phyloP scores from a whole-genome alignment of 2,888 invertebrate genomes.

The Myopa testacea region DNA sequence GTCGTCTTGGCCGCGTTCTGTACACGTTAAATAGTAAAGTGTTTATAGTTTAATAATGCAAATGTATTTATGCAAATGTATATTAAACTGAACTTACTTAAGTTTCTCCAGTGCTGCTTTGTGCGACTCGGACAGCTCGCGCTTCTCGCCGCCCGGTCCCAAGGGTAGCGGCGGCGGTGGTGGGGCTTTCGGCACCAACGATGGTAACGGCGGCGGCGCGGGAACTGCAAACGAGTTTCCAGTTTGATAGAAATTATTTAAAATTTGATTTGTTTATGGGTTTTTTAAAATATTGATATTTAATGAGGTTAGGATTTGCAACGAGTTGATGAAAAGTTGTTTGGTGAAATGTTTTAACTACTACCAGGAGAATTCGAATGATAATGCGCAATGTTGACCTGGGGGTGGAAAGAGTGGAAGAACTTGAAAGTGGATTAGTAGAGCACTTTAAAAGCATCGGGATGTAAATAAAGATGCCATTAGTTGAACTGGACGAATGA shows the following conservation, averaged over 20 bases:
- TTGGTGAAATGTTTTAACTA: conserved; percentile 22
- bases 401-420: background rate
- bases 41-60: conserved; percentile 17
- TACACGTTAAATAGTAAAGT: background rate
- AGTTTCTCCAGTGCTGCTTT: conserved; percentile 78
- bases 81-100: conserved; percentile 66
- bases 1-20: conserved; percentile 78
- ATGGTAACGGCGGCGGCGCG: conserved; percentile 66
- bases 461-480: background rate
- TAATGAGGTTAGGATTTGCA: conserved; percentile 43
- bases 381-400: background rate
- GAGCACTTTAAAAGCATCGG: background rate
- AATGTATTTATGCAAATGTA: conserved; percentile 38
- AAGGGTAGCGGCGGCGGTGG: conserved; percentile 79
- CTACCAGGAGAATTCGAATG: background rate
- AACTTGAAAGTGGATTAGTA: background rate
- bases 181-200: conserved; percentile 71
- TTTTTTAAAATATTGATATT: conserved; percentile 38
- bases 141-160: conserved; percentile 73
- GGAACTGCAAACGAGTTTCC: conserved; percentile 60
- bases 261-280: conserved; percentile 25
- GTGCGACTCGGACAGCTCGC: conserved; percentile 73
- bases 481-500: background rate
- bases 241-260: background rate
- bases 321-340: conserved; percentile 18